Conservation (phyloP, 2,113 vertebrate species). For the Herpetotheres cachinnans region DNA sequence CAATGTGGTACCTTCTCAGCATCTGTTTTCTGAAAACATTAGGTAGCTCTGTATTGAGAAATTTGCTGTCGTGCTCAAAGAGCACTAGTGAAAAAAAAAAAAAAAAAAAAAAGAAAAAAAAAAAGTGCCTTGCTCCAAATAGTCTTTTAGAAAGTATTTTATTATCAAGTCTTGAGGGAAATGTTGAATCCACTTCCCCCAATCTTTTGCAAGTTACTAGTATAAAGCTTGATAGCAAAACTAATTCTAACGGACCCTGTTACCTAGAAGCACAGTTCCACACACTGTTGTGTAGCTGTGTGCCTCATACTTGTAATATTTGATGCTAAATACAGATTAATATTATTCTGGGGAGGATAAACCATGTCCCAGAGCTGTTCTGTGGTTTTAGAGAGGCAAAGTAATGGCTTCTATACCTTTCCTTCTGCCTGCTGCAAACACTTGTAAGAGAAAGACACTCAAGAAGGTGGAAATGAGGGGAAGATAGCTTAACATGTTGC, state of each 20-base stretch:
- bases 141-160: background rate
- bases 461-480: background rate
- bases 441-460: background rate
- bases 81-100: background rate
- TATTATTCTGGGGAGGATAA: background rate
- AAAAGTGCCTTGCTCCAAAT: background rate
- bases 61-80: background rate
- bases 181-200: background rate
- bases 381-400: background rate
- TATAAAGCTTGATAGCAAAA: background rate
- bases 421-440: background rate
- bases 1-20: background rate
- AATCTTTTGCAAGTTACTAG: background rate
- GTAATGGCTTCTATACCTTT: background rate
- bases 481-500: too few relatives aligned
- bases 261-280: background rate
- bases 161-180: background rate
- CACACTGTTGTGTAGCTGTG: background rate
- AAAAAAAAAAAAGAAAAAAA: background rate
- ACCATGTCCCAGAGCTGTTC: rapidly evolving
- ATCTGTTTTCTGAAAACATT: background rate
- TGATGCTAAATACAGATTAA: background rate
- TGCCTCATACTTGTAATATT: background rate
- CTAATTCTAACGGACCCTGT: background rate
- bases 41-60: background rate